phyloP scores from a whole-genome alignment of 2,888 invertebrate species.

The Gastrophysa polygoni region DNA sequence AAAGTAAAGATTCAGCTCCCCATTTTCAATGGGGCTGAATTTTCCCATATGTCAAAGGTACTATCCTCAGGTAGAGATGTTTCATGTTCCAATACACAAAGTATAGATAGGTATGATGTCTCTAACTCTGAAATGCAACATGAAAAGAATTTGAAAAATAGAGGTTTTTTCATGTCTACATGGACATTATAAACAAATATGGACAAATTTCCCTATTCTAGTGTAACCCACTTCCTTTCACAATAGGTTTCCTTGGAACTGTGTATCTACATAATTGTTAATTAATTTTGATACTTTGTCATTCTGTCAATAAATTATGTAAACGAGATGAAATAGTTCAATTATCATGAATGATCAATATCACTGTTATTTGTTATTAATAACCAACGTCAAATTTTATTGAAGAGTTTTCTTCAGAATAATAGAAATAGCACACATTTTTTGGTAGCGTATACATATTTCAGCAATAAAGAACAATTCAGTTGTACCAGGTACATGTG shows the following conservation, averaged over 20 bases:
- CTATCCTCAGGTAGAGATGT: not conserved
- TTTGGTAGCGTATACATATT: not conserved
- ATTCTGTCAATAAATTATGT: slow-evolving; percentile 28
- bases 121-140: slow-evolving; percentile 4
- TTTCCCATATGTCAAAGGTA: slow-evolving; percentile 12
- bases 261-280: not conserved
- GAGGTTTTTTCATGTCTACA: no score
- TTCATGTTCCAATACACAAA: not conserved
- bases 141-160: no score
- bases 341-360: slow-evolving; percentile 6
- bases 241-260: not conserved
- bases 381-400: no score
- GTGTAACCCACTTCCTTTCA: no score
- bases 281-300: slow-evolving; percentile 11
- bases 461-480: not conserved
- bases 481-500: slow-evolving; percentile 29
- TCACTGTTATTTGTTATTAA: not conserved
- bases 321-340: slow-evolving; percentile 21
- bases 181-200: no score
- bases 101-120: not conserved
- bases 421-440: not conserved
- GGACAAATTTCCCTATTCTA: no score
- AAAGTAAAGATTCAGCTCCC: slow-evolving; percentile 10
- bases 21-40: slow-evolving; percentile 35
- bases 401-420: not conserved